Base-by-base conservation (phyloP, 2,888 invertebrate genomes). In the Eucriotettix oculatus region DNA sequence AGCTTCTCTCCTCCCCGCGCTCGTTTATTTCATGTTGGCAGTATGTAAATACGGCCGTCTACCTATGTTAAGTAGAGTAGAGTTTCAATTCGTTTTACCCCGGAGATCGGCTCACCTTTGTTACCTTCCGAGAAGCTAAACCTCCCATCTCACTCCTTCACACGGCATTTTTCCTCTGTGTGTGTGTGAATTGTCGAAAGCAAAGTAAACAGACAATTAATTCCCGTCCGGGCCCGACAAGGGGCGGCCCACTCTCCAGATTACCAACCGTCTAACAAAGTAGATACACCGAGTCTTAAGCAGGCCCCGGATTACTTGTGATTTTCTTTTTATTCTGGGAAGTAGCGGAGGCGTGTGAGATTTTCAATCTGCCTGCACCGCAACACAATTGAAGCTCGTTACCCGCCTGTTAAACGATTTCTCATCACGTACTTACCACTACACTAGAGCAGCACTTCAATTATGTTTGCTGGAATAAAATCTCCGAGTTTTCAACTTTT, bases 311-410 rank as follows among this genome's bases (percentile, higher is more conserved):
- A 29, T 29, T 29, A 29, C 29, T 29, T 2, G 29, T 29, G 7
- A 29, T 29, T 29, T 5, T 29, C 7, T 29, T 29, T 29, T 29
- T 29, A 29, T 29, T 29, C 29, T 29, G 2, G 29, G 29, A 29
- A 29, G 48, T 9, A 14, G 5, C 3, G 48, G 5, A 9, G 3
- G 12, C 48, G 40, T n/a, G 16, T 42, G 17, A 52, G 56, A 52
- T 59, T 55, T 59, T 59, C 59, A 59, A 59, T 59, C 59, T 60
- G 43, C 43, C 29, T 52, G 10, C 16, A 53, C 43, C 43, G 40
- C 53, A 55, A 56, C 55, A 61, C 61, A 61, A 61, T 58, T 61
- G 61, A 58, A 58, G 42, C 61, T 61, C 57, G 61, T 61, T 61
- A 61, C 48, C n/a, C 48, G 48, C n/a, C 14, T 12, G 14, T 48